These are phyloP conservation scores for Rhogogaster chlorosoma DNA, from an alignment of 2,888 invertebrate genomes.

Conservation along the genomic window DNA sequence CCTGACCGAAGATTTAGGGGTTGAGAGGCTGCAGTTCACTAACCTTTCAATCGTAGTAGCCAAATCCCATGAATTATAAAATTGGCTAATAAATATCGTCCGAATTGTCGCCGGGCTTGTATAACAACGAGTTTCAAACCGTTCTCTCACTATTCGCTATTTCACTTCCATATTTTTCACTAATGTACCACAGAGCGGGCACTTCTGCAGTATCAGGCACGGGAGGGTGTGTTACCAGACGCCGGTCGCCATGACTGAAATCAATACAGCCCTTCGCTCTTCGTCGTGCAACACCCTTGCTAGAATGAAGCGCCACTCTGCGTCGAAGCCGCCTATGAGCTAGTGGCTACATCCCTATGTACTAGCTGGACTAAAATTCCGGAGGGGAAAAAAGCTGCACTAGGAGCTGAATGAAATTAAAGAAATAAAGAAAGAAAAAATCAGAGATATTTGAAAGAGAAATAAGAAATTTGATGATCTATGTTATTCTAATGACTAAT, in stretches of 20 bases:
- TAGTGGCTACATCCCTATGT: constrained; percentile 1
- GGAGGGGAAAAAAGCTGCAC: not conserved
- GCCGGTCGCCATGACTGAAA: constrained; percentile 72
- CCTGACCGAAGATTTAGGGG: not conserved
- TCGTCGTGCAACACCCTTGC: constrained; percentile 25
- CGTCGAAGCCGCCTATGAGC: constrained; percentile 28
- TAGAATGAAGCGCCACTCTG: constrained; percentile 39
- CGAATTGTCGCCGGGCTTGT: not conserved
- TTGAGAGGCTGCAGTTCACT: constrained; percentile 7
- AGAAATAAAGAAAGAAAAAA: not conserved
- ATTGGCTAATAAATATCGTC: not conserved
- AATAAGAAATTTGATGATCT: not conserved
- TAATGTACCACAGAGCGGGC: constrained; percentile 25
- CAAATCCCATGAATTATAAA: constrained; percentile 12
- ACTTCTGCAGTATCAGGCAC: constrained; percentile 43
- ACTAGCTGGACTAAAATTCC: not conserved
- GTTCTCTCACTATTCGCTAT: constrained; percentile 10
- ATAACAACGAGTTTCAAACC: not conserved
- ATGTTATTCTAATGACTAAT: not conserved
- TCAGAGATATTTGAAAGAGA: not conserved
- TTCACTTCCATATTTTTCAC: constrained; percentile 47
- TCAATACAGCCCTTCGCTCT: constrained; percentile 68
- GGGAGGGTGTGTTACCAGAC: constrained; percentile 53
- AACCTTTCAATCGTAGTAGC: constrained; percentile 32
- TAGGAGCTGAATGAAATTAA: not conserved